Base-by-base conservation (phyloP, 2,113 vertebrate genomes). In the Oryzias javanicus region DNA sequence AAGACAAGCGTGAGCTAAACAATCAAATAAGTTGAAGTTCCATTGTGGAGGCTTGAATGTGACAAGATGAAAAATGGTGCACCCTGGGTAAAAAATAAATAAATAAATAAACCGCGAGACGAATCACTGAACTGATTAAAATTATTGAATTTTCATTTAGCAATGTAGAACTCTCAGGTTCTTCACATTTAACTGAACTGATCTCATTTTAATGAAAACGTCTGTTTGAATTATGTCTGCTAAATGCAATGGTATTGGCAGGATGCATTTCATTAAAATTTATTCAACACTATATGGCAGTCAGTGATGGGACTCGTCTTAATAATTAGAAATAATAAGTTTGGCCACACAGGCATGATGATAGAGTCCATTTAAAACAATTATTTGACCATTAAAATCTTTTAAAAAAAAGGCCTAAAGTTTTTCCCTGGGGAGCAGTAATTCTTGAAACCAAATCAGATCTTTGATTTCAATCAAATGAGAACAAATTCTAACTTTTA, bases 121-220 rank as follows among this genome's bases (percentile, higher is more conserved):
- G 52, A 47, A 24, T 19, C 57, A 24, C 20, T 40, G 14, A 15
- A 76, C 56, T 71, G 61, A 83, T 79, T 73, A 22, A 42, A 64
- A 25, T 69, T 55, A 84, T 70, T 83, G 72, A 60, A 81, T 85
- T 77, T 67, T 20, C 75, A 54, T 76, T 42, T 70, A 81, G 78
- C 79, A 40, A 74, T 55, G 58, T 65, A 73, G 24, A 68, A 18
- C 44, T 72, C 54, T 63, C 7, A n/a, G 19, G 64, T 51, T n/a
- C 25, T 50, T 53, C 49, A 61, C 55, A 60, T 42, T 18, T 20
- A 27, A 50, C 49, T 51, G 12, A 71, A 68, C 47, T 64, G 53
- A 59, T 68, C 41, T 24, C 13, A 15, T 58, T 24, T 47, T 20
- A 55, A 52, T 58, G 18, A 14, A 56, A 17, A 10, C 5, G 47